Evolutionary conservation across 1,140 invertebrate species (phyloP), one percentile per base, ranked within the genome.

Genomic region (Muscidifurax raptorellus): DNA sequence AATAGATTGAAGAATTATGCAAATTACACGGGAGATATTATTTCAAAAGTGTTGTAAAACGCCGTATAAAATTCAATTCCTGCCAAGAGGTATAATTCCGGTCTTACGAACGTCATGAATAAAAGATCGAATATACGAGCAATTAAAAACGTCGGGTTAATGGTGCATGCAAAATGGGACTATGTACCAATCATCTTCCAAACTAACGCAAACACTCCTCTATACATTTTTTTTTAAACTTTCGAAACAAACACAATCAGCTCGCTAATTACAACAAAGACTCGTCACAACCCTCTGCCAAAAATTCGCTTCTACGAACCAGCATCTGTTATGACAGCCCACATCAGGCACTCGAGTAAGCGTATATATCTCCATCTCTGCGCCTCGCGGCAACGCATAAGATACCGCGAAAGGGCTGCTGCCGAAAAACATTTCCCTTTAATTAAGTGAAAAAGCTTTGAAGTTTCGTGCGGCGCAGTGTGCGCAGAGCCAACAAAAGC

Each of bases 371-470:
- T 44, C 10, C 36, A 80, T 71, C 52, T 64, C 32, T 79, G 13
- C 52, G 44, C 12, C 27, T 59, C 44, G 76, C 76, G 47, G n/a
- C 12, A 59, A 71, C 27, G 10, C 25, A 69, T 13, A 25, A 27
- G 18, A 75, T n/a, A 72, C 27, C 47, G 12, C 18, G 40, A 67
- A n/a, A 47, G 71, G 76, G 59, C 71, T 52, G 66, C 72, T n/a
- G 40, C 27, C n/a, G 76, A 74, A 71, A 30, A 76, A 25, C 78
- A 76, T 80, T 80, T 84, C 47, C 69, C 52, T 84, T 84, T 84
- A 84, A 80, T 80, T 84, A 75, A 80, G 77, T 74, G 59, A 75
- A 66, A 80, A 30, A 32, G 18, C 71, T 80, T 84, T 84, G 69
- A 76, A 80, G 47, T 52, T 47, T 27, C 15, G 25, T 25, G n/a